These are phyloP conservation scores for Auanema freiburgensis DNA, from an alignment of 2,888 invertebrate species.

Conservation along the genomic window DNA sequence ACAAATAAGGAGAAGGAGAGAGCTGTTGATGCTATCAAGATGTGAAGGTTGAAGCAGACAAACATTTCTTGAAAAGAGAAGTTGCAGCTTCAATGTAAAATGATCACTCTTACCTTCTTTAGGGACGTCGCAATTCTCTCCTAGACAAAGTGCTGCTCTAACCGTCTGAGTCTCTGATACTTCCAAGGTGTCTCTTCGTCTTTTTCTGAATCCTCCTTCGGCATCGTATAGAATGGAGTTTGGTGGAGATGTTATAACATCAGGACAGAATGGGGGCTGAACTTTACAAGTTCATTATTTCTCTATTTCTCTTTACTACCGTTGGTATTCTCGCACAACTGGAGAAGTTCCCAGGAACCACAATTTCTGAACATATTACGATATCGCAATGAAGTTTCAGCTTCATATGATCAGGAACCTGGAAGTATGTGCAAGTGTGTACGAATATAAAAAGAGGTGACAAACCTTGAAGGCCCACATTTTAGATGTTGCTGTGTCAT, in stretches of 20 bases:
- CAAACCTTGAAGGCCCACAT: slow-evolving; percentile 63
- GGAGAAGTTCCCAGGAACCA: slow-evolving; percentile 44
- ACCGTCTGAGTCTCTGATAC: slow-evolving; percentile 30
- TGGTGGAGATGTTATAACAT: slow-evolving; percentile 58
- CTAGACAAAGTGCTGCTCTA: slow-evolving; percentile 33
- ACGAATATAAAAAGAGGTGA: no score
- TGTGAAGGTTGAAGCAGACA: not conserved
- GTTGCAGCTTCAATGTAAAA: not conserved
- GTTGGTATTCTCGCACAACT: slow-evolving; percentile 58
- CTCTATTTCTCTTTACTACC: slow-evolving; percentile 30
- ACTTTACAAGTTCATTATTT: slow-evolving; percentile 4
- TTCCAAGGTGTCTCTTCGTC: slow-evolving; percentile 28
- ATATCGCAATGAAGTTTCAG: slow-evolving; percentile 57
- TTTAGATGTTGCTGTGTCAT: slow-evolving; percentile 61
- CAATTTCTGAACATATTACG: slow-evolving; percentile 60
- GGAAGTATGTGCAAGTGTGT: no score
- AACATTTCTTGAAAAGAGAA: not conserved
- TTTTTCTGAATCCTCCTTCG: slow-evolving; percentile 34
- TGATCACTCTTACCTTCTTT: not conserved
- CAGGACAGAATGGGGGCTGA: slow-evolving; percentile 63
- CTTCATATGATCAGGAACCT: slow-evolving; percentile 57
- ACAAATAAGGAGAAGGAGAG: no score
- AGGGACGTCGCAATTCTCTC: slow-evolving; percentile 20
- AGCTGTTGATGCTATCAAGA: no score
- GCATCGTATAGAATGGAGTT: slow-evolving; percentile 60